Conservation (phyloP, 2,888 invertebrate species). For the Agriopis aurantiaria region DNA sequence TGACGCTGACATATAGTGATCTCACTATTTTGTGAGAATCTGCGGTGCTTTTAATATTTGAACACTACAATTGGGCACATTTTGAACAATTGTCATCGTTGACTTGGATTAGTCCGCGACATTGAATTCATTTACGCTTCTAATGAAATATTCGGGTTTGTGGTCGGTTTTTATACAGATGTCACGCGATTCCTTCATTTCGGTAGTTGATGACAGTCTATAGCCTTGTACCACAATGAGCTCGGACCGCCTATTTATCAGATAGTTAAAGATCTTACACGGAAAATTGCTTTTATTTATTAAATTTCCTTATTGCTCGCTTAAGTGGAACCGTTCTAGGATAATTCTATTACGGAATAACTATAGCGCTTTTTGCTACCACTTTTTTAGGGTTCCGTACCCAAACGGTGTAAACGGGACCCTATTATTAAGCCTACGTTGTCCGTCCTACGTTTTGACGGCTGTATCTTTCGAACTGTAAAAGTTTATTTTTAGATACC, state of each 20-base stretch:
- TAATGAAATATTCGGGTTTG: conserved; percentile 35
- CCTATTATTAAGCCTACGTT: too few relatives aligned
- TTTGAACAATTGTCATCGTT: conserved; percentile 31
- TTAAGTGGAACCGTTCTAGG: conserved; percentile 10
- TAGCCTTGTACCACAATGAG: conserved; percentile 17
- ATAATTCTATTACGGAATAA: conserved; percentile 15
- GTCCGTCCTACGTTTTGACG: too few relatives aligned
- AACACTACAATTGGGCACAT: conserved; percentile 40
- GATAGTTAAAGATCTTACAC: conserved; percentile 26
- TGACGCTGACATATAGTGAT: conserved; percentile 33
- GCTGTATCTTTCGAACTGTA: too few relatives aligned
- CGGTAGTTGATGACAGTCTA: conserved; percentile 17
- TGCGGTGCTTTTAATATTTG: conserved; percentile 35
- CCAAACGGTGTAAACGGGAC: too few relatives aligned
- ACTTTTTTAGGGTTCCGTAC: not conserved
- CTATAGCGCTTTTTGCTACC: not conserved
- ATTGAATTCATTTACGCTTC: conserved; percentile 43
- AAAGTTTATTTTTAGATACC: too few relatives aligned
- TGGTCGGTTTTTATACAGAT: conserved; percentile 28
- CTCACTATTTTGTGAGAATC: conserved; percentile 41
- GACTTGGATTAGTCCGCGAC: conserved; percentile 31
- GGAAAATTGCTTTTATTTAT: conserved; percentile 23
- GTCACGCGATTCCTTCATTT: conserved; percentile 42
- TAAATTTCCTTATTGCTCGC: conserved; percentile 22
- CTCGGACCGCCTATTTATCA: conserved; percentile 9